phyloP scores from a whole-genome alignment of 2,797 vertebrate species.

The Allobates femoralis region DNA sequence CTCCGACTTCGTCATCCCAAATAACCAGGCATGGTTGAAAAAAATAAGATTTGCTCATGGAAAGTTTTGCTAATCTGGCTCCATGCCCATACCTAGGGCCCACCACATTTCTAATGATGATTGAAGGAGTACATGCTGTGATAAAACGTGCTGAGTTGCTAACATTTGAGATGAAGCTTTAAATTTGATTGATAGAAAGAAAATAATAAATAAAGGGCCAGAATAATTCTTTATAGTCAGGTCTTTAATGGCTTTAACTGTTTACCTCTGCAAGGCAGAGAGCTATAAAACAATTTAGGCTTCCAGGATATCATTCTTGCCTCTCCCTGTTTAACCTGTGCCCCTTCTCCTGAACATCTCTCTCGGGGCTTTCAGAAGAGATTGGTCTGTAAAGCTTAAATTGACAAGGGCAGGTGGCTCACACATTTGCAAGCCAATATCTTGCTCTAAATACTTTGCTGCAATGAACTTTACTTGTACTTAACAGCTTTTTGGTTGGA shows the following conservation, averaged over 20 bases:
- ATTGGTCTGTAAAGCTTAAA: constrained; percentile 60
- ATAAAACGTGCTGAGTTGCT: constrained; percentile 86
- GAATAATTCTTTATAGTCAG: constrained; percentile 60
- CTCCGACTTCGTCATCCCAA: constrained; percentile 66
- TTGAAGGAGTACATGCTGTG: constrained; percentile 81
- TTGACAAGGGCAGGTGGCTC: constrained; percentile 69
- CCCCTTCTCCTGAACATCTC: constrained; percentile 68
- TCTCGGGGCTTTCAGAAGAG: constrained; percentile 69
- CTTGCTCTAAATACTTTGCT: constrained; percentile 40
- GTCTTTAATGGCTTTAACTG: constrained; percentile 61
- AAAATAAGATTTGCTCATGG: constrained; percentile 86
- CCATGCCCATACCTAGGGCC: constrained; percentile 80
- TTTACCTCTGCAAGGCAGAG: constrained; percentile 64
- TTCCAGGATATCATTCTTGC: constrained; percentile 54
- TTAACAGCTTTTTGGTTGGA: constrained; percentile 4
- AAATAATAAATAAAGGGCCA: constrained; percentile 63
- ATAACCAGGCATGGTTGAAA: constrained; percentile 69
- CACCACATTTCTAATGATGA: constrained; percentile 85
- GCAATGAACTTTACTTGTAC: constrained; percentile 51
- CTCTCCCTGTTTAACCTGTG: constrained; percentile 70
- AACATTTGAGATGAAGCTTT: constrained; percentile 72
- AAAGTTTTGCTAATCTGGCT: constrained; percentile 92
- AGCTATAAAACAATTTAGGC: constrained; percentile 63
- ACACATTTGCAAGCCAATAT: constrained; percentile 58
- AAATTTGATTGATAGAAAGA: constrained; percentile 66